Conservation (phyloP, 1,140 invertebrate genomes). For the Lasioglossum baleicum region DNA sequence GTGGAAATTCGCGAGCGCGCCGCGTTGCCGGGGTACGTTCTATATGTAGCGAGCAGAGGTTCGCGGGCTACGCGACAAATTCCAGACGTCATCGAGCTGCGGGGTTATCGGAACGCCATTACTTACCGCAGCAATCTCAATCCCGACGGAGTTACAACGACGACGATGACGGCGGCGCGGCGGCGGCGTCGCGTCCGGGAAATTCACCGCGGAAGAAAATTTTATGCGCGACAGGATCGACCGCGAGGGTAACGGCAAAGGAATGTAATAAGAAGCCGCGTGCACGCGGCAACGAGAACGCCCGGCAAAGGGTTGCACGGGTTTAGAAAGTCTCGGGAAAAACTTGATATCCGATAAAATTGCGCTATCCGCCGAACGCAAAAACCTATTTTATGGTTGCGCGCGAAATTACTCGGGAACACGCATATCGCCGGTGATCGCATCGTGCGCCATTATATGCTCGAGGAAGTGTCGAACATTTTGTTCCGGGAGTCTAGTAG, state of each 20-base stretch:
- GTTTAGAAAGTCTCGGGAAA: not conserved
- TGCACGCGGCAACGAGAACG: not conserved
- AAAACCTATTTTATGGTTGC: not conserved
- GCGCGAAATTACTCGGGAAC: not conserved
- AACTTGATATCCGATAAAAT: not conserved
- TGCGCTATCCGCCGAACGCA: not conserved
- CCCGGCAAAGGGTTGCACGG: not conserved
- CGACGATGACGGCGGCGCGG: not conserved
- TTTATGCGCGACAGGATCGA: not conserved
- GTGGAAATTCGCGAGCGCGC: not conserved
- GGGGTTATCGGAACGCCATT: slow-evolving; percentile 7
- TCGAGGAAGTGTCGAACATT: too few species aligned
- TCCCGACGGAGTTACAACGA: not conserved
- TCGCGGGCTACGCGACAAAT: not conserved
- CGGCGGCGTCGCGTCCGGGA: not conserved
- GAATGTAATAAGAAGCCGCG: slow-evolving; percentile 11
- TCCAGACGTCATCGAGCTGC: not conserved
- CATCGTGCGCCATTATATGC: not conserved
- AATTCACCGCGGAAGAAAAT: slow-evolving; percentile 4
- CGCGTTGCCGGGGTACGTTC: not conserved
- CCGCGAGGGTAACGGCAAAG: not conserved
- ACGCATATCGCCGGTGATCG: not conserved
- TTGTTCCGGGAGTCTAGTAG: too few species aligned
- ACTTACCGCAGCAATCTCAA: slow-evolving; percentile 6
- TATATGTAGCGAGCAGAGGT: not conserved